phyloP scores from a whole-genome alignment of 2,888 invertebrate genomes.

The Cryptophagus acutangulus region DNA sequence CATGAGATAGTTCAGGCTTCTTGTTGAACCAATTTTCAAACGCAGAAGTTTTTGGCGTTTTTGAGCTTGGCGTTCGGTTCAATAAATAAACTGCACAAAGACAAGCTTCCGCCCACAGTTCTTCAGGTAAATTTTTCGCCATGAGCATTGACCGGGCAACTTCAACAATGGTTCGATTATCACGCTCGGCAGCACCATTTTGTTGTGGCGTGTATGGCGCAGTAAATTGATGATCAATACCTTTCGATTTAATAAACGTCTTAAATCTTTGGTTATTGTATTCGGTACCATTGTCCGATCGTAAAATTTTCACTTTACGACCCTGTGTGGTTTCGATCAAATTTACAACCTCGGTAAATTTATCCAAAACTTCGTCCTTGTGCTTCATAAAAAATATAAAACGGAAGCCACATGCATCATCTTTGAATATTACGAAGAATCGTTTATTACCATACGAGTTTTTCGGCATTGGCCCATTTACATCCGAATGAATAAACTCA shows the following conservation, averaged over 20 bases:
- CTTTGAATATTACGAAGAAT: too few relatives aligned
- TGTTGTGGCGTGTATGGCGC: constrained; percentile 24
- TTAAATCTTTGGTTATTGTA: constrained; percentile 10
- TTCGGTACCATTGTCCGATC: constrained; percentile 19
- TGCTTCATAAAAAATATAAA: constrained; percentile 8
- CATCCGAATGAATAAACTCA: too few relatives aligned
- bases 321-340: constrained; percentile 13
- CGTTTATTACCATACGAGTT: too few relatives aligned
- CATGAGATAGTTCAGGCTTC: constrained; percentile 20
- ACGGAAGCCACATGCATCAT: too few relatives aligned
- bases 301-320: constrained; percentile 15
- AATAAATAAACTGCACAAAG: constrained; percentile 30
- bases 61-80: constrained; percentile 25
- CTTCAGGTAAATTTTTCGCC: constrained; percentile 27
- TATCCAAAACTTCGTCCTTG: constrained; percentile 9
- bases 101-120: constrained; percentile 41
- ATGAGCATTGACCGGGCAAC: constrained; percentile 24
- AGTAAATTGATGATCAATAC: constrained; percentile 22
- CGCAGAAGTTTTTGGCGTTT: constrained; percentile 14
- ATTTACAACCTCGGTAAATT: constrained; percentile 11
- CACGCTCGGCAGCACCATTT: constrained; percentile 23
- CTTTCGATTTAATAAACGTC: constrained; percentile 14
- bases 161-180: constrained; percentile 20
- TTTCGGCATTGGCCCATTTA: too few relatives aligned
- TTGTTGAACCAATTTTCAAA: constrained; percentile 21